Evolutionary conservation across 1,140 invertebrate species (phyloP), one percentile per base, ranked within the genome.

Genomic region (Panagrolaimus sp.): DNA sequence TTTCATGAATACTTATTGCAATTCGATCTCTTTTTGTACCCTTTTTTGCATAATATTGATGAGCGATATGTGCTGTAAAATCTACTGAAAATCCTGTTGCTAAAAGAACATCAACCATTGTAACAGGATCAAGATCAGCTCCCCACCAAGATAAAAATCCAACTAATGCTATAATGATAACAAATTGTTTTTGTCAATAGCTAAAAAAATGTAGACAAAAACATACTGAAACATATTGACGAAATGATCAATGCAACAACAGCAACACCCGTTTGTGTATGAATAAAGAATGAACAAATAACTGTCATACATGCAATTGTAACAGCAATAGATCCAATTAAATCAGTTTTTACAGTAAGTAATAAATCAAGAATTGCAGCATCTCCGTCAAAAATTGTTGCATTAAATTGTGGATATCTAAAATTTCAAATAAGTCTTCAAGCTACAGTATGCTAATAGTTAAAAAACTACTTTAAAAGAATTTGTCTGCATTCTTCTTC

Each of bases 221-320:
- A 57, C 74, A 48, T 71, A 80, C 78, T 73, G 62, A 68, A 82
- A 53, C 78, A 82, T 66, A 83, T 80, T 13, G 81, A 83, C 2
- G 77, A 67, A 25, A 82, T 83, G 14, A 71, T 77, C 8, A 71
- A 74, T 16, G 72, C 75, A 25, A 82, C 75, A 16, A 82, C 66
- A n/a, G 63, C 42, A 1, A 83, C 81, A 11, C 77, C 80, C 25
- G 77, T 48, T 43, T 69, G 48, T 63, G 76, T 73, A 1, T 67
- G 61, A 57, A 82, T 78, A 46, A 82, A 82, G n/a, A 82, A 65
- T 31, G 80, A 74, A 57, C 80, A 82, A 38, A 82, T 72, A 2
- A 81, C 66, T 13, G 75, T 74, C 81, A 82, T 82, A 67, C 81
- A 83, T n/a, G 70, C 71, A n/a, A 82, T 73, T 23, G 80, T 82